Conservation (phyloP, 2,888 invertebrate genomes). For the Vesta saturnalis region DNA sequence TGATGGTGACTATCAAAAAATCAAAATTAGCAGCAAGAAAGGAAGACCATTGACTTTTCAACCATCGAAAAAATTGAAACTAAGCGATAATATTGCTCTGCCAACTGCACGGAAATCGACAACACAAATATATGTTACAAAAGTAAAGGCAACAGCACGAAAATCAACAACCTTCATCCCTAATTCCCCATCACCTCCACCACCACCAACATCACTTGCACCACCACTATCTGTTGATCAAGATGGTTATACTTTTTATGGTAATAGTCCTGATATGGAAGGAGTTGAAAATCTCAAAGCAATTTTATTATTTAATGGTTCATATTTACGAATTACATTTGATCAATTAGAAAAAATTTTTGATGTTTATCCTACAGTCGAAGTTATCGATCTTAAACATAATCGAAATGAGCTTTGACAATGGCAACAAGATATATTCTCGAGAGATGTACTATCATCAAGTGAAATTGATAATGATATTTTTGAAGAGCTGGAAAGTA, state of each 20-base stretch:
- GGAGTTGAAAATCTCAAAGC: slow-evolving; percentile 63
- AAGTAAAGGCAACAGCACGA: slow-evolving; percentile 37
- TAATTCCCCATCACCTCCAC: background rate
- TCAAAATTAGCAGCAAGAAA: background rate
- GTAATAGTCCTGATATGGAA: slow-evolving; percentile 58
- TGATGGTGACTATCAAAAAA: slow-evolving; percentile 20
- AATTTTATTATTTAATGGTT: slow-evolving; percentile 66
- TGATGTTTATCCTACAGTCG: slow-evolving; percentile 65
- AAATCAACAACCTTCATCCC: slow-evolving; percentile 61
- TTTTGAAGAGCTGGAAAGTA: slow-evolving; percentile 48
- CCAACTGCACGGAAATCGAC: slow-evolving; percentile 35
- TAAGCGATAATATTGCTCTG: background rate
- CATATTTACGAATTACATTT: slow-evolving; percentile 63
- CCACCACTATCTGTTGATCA: background rate
- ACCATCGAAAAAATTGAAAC: background rate
- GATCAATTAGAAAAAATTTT: slow-evolving; percentile 65
- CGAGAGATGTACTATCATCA: background rate
- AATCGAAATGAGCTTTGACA: slow-evolving; percentile 26
- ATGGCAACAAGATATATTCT: background rate
- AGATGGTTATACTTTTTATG: slow-evolving; percentile 65
- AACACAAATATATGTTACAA: background rate
- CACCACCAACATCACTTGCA: background rate
- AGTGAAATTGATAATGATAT: slow-evolving; percentile 41
- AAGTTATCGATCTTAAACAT: slow-evolving; percentile 50
- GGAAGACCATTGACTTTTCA: background rate